phyloP scores from a whole-genome alignment of 2,888 invertebrate species.

The Yponomeuta evonymella region DNA sequence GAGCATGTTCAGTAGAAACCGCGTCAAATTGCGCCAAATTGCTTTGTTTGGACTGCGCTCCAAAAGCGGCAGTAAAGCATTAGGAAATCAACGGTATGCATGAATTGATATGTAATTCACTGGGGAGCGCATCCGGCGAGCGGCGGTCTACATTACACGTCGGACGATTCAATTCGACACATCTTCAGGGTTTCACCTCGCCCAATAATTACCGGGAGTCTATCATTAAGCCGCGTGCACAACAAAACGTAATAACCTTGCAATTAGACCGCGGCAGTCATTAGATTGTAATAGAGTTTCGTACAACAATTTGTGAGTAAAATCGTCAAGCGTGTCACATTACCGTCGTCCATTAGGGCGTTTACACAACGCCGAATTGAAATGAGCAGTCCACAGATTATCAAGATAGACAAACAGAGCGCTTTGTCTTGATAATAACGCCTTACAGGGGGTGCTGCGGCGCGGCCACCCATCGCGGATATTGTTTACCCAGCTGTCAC shows the following conservation, averaged over 20 bases:
- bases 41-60: not conserved
- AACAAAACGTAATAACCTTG: conserved; percentile 72
- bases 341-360: conserved; percentile 72
- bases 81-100: conserved; percentile 5
- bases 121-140: conserved; percentile 42
- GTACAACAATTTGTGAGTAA: conserved; percentile 75
- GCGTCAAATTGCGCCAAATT: not conserved
- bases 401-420: conserved; percentile 70
- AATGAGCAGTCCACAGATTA: conserved; percentile 73
- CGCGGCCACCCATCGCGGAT: conserved; percentile 19
- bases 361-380: conserved; percentile 75
- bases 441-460: conserved; percentile 51
- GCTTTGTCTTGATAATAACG: conserved; percentile 71
- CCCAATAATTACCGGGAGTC: conserved; percentile 63
- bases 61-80: not conserved
- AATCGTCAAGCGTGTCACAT: conserved; percentile 77
- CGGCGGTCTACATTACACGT: conserved; percentile 43
- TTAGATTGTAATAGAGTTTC: conserved; percentile 75
- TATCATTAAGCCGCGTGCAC: conserved; percentile 60
- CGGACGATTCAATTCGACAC: conserved; percentile 70
- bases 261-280: conserved; percentile 71
- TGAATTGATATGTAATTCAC: conserved; percentile 40
- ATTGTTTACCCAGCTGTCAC: conserved; percentile 30
- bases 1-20: not conserved
- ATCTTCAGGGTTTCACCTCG: conserved; percentile 73